These are phyloP conservation scores for Heliconius charithonia DNA, from an alignment of 2,888 invertebrate species.

Conservation along the genomic window DNA sequence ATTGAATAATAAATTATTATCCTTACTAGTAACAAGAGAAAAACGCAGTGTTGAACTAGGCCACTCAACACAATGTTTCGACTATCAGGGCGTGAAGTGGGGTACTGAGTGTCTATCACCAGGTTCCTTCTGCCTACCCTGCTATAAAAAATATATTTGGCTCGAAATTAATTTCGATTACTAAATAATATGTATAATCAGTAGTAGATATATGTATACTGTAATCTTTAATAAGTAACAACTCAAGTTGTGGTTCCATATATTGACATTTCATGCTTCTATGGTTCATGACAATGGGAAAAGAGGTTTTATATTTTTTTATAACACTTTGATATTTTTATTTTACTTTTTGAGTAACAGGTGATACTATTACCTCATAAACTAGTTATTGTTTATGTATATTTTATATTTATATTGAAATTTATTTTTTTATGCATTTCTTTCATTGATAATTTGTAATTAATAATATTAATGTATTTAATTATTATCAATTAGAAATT, in stretches of 20 bases:
- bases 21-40: background rate
- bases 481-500: background rate
- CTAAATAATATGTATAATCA: background rate
- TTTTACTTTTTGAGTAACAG: constrained; percentile 15
- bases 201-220: background rate
- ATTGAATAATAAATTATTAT: background rate
- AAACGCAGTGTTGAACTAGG: background rate
- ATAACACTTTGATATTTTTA: constrained; percentile 4
- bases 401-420: constrained; percentile 13
- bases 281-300: background rate
- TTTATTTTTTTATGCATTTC: constrained; percentile 33
- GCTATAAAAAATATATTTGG: background rate
- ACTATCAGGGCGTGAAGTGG: too few relatives aligned
- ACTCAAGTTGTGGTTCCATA: background rate
- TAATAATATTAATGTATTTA: too few relatives aligned
- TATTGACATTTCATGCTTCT: background rate
- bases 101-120: too few relatives aligned
- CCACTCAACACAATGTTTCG: too few relatives aligned
- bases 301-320: constrained; percentile 22
- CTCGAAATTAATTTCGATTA: background rate
- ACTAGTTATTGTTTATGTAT: constrained; percentile 19
- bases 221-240: background rate
- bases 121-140: too few relatives aligned
- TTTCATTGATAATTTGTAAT: constrained; percentile 9
- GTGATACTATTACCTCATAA: constrained; percentile 28